Conservation (phyloP, 2,113 vertebrate genomes). For the Heliornis fulica region DNA sequence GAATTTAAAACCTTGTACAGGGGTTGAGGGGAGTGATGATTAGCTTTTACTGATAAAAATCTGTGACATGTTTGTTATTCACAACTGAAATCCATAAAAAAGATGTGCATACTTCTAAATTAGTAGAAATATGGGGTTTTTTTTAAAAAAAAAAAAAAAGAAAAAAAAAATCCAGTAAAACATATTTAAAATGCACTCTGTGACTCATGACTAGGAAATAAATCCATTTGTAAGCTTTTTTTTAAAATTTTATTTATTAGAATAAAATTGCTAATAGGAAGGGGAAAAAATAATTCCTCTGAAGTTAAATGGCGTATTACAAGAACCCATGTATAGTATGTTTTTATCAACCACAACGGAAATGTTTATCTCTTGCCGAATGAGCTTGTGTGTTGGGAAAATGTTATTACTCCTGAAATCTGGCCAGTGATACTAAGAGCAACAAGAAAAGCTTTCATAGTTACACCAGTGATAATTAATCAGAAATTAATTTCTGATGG, state of each 20-base stretch:
- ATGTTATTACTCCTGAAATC: not conserved
- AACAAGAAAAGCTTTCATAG: no score
- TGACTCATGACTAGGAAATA: not conserved
- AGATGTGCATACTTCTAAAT: not conserved
- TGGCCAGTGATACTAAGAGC: no score
- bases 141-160: not conserved
- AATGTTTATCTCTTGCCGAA: not conserved
- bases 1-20: not conserved
- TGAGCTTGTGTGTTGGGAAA: not conserved
- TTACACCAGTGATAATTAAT: no score
- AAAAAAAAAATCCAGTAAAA: no score
- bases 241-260: not conserved
- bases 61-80: not conserved
- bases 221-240: not conserved
- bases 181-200: not conserved
- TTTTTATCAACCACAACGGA: not conserved
- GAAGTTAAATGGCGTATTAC: not conserved
- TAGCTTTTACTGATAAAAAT: not conserved
- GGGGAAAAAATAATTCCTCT: fast-evolving
- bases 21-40: not conserved
- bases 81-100: not conserved
- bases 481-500: not conserved
- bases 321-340: not conserved
- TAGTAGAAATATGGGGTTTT: not conserved
- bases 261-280: not conserved